phyloP scores from a whole-genome alignment of 2,888 invertebrate genomes.

The Thecophora atra region DNA sequence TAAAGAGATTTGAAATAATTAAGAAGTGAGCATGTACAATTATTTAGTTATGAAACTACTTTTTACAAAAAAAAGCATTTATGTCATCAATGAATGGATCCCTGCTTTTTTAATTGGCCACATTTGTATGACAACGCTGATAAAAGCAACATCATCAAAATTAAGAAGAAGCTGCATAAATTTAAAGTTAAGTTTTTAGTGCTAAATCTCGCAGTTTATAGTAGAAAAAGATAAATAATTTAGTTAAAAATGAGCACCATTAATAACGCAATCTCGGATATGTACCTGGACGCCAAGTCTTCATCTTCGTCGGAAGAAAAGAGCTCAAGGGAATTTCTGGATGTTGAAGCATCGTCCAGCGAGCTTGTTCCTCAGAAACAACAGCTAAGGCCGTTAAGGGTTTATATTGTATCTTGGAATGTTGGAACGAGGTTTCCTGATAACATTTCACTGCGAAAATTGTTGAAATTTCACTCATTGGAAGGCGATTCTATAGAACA shows the following conservation, averaged over 20 bases:
- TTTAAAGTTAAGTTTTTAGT: background rate
- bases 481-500: slow-evolving; percentile 66
- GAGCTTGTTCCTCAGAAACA: background rate
- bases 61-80: background rate
- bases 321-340: background rate
- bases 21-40: no score
- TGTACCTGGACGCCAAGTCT: background rate
- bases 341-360: background rate
- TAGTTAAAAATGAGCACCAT: background rate
- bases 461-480: slow-evolving; percentile 73
- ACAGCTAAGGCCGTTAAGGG: slow-evolving; percentile 66
- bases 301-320: background rate
- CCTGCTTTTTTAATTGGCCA: no score
- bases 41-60: background rate
- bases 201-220: background rate
- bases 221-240: background rate
- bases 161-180: no score
- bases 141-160: no score
- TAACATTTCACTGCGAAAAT: slow-evolving; percentile 75
- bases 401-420: slow-evolving; percentile 90
- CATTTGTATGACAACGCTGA: no score
- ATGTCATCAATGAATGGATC: no score
- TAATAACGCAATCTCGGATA: background rate
- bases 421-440: slow-evolving; percentile 84
- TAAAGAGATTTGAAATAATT: no score